A percentile compares a stretch with the other conserved stretches of the same genome.
Evolutionary conservation across 2,888 invertebrate genomes (phyloP).

Genomic region (Bombylius discolor): DNA sequence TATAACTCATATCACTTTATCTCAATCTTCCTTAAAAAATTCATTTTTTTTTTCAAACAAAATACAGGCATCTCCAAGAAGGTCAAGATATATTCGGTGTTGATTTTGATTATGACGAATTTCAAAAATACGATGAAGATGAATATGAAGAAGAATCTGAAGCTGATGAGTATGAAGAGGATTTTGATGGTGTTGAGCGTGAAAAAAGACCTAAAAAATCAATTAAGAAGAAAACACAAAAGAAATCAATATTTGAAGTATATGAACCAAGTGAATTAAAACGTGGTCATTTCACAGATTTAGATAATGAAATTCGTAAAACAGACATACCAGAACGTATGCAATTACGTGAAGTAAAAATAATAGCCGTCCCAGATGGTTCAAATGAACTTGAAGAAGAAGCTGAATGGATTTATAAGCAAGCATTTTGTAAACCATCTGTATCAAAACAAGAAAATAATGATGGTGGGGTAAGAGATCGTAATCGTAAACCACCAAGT

Average conservation of each 20-base stretch:
- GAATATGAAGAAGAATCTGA: conserved; percentile 64
- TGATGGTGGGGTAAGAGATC: conserved; percentile 37
- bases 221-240: conserved; percentile 60
- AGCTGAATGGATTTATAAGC: conserved; percentile 94
- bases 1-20: too few species aligned
- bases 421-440: conserved; percentile 74
- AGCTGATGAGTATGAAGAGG: conserved; percentile 69
- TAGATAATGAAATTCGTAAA: conserved; percentile 79
- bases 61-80: conserved; percentile 71
- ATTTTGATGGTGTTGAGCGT: conserved; percentile 54
- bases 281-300: conserved; percentile 87
- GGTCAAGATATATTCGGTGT: conserved; percentile 99
- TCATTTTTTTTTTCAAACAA: neutral
- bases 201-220: conserved; percentile 60
- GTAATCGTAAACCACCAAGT: conserved; percentile 50
- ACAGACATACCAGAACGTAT: conserved; percentile 85
- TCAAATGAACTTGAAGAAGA: conserved; percentile 85
- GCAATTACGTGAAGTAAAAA: conserved; percentile 78
- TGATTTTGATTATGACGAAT: conserved; percentile 92
- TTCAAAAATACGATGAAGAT: conserved; percentile 75
- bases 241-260: conserved; percentile 82
- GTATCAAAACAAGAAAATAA: conserved; percentile 57
- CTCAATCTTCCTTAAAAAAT: neutral
- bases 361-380: conserved; percentile 68
- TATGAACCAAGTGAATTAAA: conserved; percentile 97